Evolutionary conservation across 2,888 invertebrate species (phyloP).

Genomic region (Hyles lineata): DNA sequence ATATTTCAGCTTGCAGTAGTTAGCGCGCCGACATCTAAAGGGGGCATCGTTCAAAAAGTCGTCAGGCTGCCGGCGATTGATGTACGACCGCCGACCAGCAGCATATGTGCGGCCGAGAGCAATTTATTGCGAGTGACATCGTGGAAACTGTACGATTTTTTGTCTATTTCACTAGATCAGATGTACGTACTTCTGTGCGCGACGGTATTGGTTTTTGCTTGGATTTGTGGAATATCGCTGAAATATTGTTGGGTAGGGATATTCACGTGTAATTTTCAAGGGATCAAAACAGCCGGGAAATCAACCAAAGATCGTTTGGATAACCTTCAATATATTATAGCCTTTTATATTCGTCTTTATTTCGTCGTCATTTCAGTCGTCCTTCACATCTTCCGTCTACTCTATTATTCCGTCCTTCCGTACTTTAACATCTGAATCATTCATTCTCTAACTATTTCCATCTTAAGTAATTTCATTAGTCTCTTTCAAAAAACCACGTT

Average conservation of each 20-base stretch:
- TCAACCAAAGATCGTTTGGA: too few relatives aligned
- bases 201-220: slow-evolving; percentile 25
- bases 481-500: too few relatives aligned
- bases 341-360: too few relatives aligned
- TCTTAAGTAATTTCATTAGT: too few relatives aligned
- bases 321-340: too few relatives aligned
- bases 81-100: slow-evolving; percentile 46
- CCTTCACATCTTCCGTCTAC: too few relatives aligned
- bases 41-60: slow-evolving; percentile 25
- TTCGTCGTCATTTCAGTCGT: too few relatives aligned
- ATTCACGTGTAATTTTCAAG: too few relatives aligned
- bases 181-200: background rate
- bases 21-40: background rate
- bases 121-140: slow-evolving; percentile 33
- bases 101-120: slow-evolving; percentile 42
- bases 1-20: background rate
- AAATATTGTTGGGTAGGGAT: background rate
- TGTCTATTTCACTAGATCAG: slow-evolving; percentile 19
- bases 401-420: too few relatives aligned
- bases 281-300: too few relatives aligned
- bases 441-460: too few relatives aligned
- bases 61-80: slow-evolving; percentile 68
- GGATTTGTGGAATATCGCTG: background rate
- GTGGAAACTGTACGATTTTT: slow-evolving; percentile 19
- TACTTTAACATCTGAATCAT: too few relatives aligned